phyloP scores from a whole-genome alignment of 2,888 invertebrate genomes.

The Orthonychiurus folsomi region DNA sequence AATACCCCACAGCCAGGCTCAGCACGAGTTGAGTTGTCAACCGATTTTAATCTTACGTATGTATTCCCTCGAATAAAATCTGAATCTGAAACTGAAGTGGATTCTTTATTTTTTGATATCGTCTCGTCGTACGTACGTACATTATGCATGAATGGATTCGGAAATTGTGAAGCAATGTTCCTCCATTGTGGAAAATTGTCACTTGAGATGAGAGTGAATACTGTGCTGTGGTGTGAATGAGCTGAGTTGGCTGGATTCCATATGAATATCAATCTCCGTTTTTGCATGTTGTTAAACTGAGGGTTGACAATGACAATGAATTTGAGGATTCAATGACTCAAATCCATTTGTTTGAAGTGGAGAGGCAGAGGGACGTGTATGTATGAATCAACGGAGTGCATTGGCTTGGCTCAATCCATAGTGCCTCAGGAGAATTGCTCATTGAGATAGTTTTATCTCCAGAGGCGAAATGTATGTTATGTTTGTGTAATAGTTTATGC shows the following conservation, averaged over 20 bases:
- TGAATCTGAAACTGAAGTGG: neutral
- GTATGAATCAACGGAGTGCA: too few relatives aligned
- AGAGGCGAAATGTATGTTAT: too few relatives aligned
- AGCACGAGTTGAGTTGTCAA: neutral
- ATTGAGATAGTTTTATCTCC: too few relatives aligned
- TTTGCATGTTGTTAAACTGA: neutral
- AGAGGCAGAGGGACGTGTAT: too few relatives aligned
- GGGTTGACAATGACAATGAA: neutral
- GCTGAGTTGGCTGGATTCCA: neutral
- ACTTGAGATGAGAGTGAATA: neutral
- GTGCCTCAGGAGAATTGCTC: too few relatives aligned
- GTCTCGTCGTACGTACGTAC: neutral
- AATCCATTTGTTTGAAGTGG: neutral
- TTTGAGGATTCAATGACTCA: neutral
- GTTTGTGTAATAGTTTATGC: too few relatives aligned
- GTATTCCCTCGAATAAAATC: neutral
- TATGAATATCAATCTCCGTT: neutral
- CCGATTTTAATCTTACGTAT: neutral
- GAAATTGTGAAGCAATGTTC: too few relatives aligned
- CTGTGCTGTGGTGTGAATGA: neutral
- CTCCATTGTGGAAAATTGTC: neutral
- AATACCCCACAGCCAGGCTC: too few relatives aligned
- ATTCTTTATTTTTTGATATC: neutral
- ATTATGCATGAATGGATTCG: too few relatives aligned
- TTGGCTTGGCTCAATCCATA: too few relatives aligned